Base-by-base conservation (phyloP, 1,140 invertebrate species). In the Eriosoma lanigerum region DNA sequence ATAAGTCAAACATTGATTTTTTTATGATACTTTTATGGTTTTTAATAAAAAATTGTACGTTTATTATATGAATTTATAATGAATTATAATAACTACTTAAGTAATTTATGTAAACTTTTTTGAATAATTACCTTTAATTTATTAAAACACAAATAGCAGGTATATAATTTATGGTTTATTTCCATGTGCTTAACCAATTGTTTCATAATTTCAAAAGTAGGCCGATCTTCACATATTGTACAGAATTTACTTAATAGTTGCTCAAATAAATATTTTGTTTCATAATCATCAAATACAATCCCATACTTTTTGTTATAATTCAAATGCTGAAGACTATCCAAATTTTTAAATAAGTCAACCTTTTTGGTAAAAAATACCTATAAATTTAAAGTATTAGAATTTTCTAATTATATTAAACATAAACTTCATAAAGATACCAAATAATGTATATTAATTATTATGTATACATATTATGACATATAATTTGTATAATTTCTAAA, bases 111-210 rank as follows among this genome's bases (percentile, higher is more conserved):
- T n/a, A n/a, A n/a, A n/a, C n/a, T n/a, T n/a, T n/a, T 46, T 46
- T 8, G 12, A 46, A 46, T 12, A 46, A 46, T 50, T 50, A 95
- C 93, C 90, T 93, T 97, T 46, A 98, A 88, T 87, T 97, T 91
- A 83, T 94, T 91, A 2, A 94, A 90, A 86, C 97, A 99, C 1
- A 98, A 87, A 85, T 97, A 94, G 88, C 96, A 99, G 84, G 91
- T 96, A 86, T 92, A 91, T 62, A 93, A 86, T 81, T 94, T 91
- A 87, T 99, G 97, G 48, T 90, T 90, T 83, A 90, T 90, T 83
- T 91, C 88, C 88, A 98, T 92, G 86, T 99, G 96, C 83, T 93
- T 91, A 85, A 91, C 92, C 0, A 98, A 88, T 75, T 88, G 88
- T 56, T 87, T 86, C 84, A 98, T 97, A 24, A 87, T 91, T 81